Base-by-base conservation (phyloP, 1,140 invertebrate species). In the Drosophila cardini region DNA sequence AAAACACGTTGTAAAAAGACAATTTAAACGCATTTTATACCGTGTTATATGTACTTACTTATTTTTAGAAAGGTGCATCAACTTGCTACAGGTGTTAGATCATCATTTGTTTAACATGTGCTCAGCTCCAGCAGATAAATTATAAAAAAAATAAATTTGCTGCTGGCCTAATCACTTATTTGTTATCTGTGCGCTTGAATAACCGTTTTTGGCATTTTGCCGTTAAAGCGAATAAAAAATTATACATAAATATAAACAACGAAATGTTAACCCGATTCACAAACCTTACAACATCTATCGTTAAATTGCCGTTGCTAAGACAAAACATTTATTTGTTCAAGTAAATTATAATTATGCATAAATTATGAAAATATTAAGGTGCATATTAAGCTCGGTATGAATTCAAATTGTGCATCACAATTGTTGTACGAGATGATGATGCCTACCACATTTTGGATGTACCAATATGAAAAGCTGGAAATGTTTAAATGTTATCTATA, bases 381-480 rank as follows among this genome's bases (percentile, higher is more conserved):
- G 55, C 43, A 55, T 36, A 65, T 64, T 48, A 67, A 61, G 43
- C 36, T 9, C 45, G 30, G 10, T 10, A 40, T 16, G 13, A 56
- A 48, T 26, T 43, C 15, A 63, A 55, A 76, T 42, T 63, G 21
- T 30, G n/a, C 21, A 18, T 18, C 50, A 73, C 80, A 76, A 76
- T 78, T 70, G 38, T 56, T 52, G 7, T n/a, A 57, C 36, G 52
- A 26, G n/a, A 43, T 58, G 55, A 45, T 50, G 53, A 71, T 80
- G 64, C 21, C 40, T 52, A 72, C 69, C 56, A n/a, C 9, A 26
- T 1, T 26, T 3, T 26, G 61, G 60, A 74, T 77, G 74, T 77
- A 53, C 70, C 77, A 85, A 84, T 80, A 85, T 74, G 58, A 85
- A 78, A 85, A 10, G 42, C 65, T 56, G 11, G 57, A 13, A 48